These are phyloP conservation scores for Endotricha flammealis DNA, from an alignment of 2,888 invertebrate genomes.

Conservation along the genomic window DNA sequence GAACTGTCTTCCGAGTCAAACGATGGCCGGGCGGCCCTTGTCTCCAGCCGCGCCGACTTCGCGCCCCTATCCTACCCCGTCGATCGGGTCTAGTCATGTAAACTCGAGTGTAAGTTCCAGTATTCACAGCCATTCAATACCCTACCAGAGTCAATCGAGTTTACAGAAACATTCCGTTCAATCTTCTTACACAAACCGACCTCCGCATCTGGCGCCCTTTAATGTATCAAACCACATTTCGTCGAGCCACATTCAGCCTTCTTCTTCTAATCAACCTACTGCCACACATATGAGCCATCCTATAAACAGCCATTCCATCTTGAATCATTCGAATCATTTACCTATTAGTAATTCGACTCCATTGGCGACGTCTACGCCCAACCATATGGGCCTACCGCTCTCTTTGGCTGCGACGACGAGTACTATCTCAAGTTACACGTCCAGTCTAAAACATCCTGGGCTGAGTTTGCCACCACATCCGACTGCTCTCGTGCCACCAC, in stretches of 20 bases:
- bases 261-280: constrained; percentile 52
- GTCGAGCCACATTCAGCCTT: constrained; percentile 78
- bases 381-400: constrained; percentile 46
- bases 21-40: constrained; percentile 49
- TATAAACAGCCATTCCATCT: constrained; percentile 58
- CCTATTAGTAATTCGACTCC: constrained; percentile 45
- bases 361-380: constrained; percentile 44
- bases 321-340: constrained; percentile 52
- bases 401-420: constrained; percentile 45
- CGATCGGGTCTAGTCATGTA: constrained; percentile 75
- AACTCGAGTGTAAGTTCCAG: constrained; percentile 68
- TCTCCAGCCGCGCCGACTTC: constrained; percentile 56
- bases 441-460: constrained; percentile 56
- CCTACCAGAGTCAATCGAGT: constrained; percentile 68
- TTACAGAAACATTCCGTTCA: constrained; percentile 73
- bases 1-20: constrained; percentile 66
- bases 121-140: constrained; percentile 63
- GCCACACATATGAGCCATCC: constrained; percentile 58
- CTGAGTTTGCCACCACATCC: constrained; percentile 45
- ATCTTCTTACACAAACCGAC: constrained; percentile 57
- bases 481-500: constrained; percentile 39
- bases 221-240: constrained; percentile 63
- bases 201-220: constrained; percentile 63
- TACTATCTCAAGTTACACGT: constrained; percentile 53
- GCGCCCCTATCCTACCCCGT: constrained; percentile 59